Evolutionary conservation across 2,888 invertebrate genomes (phyloP).

Genomic region (Eupithecia dodoneata): DNA sequence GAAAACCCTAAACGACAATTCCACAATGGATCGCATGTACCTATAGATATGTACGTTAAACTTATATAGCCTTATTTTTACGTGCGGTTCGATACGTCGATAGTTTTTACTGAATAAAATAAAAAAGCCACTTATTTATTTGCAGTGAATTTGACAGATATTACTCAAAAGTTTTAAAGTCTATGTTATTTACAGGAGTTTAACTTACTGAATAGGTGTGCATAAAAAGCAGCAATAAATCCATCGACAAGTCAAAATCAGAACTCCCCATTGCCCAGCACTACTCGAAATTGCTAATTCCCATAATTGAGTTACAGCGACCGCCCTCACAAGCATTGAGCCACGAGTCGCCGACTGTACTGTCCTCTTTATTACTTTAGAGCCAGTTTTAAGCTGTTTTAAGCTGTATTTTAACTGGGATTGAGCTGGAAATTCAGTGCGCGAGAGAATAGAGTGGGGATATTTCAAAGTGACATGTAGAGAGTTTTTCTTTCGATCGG

Average conservation of each 20-base stretch:
- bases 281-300: slow-evolving; percentile 80
- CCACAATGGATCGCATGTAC: not conserved
- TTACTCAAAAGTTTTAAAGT: too few species aligned
- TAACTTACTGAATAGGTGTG: not conserved
- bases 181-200: too few species aligned
- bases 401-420: slow-evolving; percentile 33
- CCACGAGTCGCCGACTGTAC: slow-evolving; percentile 54
- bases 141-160: too few species aligned
- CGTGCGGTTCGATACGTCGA: too few species aligned
- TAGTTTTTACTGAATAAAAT: not conserved
- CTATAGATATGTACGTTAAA: not conserved
- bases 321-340: slow-evolving; percentile 75
- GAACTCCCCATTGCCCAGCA: slow-evolving; percentile 47
- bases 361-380: slow-evolving; percentile 37
- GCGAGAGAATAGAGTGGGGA: not conserved
- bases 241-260: slow-evolving; percentile 29
- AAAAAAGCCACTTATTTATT: too few species aligned
- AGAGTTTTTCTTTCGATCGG: slow-evolving; percentile 17
- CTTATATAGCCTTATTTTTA: not conserved
- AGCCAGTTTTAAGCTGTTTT: slow-evolving; percentile 12
- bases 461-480: slow-evolving; percentile 29
- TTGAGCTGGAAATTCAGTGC: slow-evolving; percentile 27
- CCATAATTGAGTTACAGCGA: slow-evolving; percentile 80
- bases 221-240: not conserved
- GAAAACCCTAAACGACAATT: not conserved